Percentiles rank a stretch among this genome's conserved stretches.
phyloP scores from a whole-genome alignment of 2,113 vertebrate species.

The Siniperca chuatsi region DNA sequence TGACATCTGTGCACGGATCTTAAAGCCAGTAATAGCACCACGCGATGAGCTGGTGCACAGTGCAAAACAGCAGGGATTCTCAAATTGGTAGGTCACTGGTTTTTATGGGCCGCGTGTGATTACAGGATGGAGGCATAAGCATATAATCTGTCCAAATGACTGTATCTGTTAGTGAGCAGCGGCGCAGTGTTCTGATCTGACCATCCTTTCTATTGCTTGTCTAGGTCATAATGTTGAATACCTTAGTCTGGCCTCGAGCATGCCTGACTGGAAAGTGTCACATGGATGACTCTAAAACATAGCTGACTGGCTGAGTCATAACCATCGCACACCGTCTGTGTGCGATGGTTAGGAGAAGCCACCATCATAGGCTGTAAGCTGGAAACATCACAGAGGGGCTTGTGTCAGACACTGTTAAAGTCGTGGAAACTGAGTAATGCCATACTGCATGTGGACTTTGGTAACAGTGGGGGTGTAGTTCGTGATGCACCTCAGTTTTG shows the following conservation, averaged over 20 bases:
- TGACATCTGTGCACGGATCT: constrained; percentile 76
- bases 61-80: constrained; percentile 71
- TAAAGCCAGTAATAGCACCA: constrained; percentile 77
- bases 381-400: background rate
- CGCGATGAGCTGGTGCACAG: constrained; percentile 60
- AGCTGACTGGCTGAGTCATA: constrained; percentile 18
- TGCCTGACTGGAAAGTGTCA: constrained; percentile 20
- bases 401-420: background rate
- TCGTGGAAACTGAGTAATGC: background rate
- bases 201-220: constrained; percentile 20
- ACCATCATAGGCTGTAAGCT: background rate
- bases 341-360: background rate
- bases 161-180: constrained; percentile 70
- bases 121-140: constrained; percentile 75
- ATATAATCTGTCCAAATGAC: constrained; percentile 78
- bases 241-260: constrained; percentile 3
- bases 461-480: background rate
- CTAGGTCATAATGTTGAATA: constrained; percentile 36
- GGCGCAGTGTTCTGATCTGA: constrained; percentile 63
- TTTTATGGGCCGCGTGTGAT: constrained; percentile 72
- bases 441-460: background rate
- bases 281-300: constrained; percentile 11
- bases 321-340: background rate
- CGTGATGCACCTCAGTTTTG: no score
- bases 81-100: constrained; percentile 78